Percentiles rank a stretch among this genome's conserved stretches.
These are phyloP conservation scores for Arenaria interpres DNA, from an alignment of 2,113 vertebrate species.

Conservation along the genomic window DNA sequence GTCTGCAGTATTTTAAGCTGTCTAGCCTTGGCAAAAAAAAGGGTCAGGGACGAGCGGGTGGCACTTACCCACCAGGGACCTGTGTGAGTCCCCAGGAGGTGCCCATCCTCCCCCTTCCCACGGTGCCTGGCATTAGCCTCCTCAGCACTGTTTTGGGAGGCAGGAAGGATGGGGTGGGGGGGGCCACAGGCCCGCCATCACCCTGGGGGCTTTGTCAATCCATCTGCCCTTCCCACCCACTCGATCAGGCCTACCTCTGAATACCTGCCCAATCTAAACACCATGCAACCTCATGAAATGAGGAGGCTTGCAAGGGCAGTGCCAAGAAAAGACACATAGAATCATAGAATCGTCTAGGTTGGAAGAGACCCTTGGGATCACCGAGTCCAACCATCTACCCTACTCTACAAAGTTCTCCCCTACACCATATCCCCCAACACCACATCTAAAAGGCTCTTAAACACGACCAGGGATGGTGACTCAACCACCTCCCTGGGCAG, in stretches of 20 bases:
- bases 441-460: no score
- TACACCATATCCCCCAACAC: no score
- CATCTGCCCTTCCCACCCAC: rapidly evolving
- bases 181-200: rapidly evolving
- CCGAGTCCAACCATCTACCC: no score
- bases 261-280: neutral
- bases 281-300: no score
- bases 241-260: neutral
- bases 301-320: neutral
- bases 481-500: no score
- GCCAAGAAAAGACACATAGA: neutral
- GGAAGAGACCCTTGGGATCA: no score
- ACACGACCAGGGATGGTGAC: no score
- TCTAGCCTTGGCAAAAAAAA: neutral
- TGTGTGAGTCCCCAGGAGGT: neutral
- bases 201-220: neutral
- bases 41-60: neutral
- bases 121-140: neutral
- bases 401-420: no score
- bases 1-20: neutral
- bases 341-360: no score
- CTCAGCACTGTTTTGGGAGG: neutral
- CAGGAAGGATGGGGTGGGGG: neutral
- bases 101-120: rapidly evolving
- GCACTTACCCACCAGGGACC: neutral